Conservation (phyloP, 1,140 invertebrate genomes). For the Scaptomyza pallida region DNA sequence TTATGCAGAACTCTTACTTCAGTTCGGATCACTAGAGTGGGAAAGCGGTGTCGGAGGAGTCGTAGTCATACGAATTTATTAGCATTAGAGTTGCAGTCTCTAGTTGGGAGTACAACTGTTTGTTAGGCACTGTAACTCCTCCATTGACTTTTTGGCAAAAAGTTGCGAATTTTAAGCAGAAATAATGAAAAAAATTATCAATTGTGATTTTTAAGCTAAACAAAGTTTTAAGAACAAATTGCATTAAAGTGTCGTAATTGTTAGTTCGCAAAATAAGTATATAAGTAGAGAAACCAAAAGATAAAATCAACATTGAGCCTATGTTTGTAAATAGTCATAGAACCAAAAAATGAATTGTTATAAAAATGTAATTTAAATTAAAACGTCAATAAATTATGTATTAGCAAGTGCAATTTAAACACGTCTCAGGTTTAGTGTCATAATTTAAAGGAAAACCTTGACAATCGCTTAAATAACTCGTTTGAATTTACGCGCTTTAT, state of each 20-base stretch:
- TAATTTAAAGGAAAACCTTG: too few relatives aligned
- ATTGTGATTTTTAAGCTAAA: constrained; percentile 80
- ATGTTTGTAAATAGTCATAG: constrained; percentile 79
- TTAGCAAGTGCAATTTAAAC: constrained; percentile 74
- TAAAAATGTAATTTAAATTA: constrained; percentile 77
- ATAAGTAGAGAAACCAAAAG: constrained; percentile 49
- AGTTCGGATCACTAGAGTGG: constrained; percentile 70
- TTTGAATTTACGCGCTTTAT: too few relatives aligned
- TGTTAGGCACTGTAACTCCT: constrained; percentile 46
- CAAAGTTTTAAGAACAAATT: constrained; percentile 69
- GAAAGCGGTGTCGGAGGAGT: neutral
- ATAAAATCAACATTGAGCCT: constrained; percentile 58
- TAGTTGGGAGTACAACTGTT: constrained; percentile 5
- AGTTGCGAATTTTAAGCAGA: constrained; percentile 58
- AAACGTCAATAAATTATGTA: constrained; percentile 80
- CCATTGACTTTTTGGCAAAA: constrained; percentile 23
- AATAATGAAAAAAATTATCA: constrained; percentile 54
- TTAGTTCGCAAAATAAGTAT: constrained; percentile 49
- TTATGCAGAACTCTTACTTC: constrained; percentile 98
- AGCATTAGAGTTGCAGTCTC: constrained; percentile 63
- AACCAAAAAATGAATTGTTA: constrained; percentile 76
- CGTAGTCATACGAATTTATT: constrained; percentile 78
- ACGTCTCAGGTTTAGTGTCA: too few relatives aligned
- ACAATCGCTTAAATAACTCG: too few relatives aligned
- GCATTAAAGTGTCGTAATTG: constrained; percentile 52